These are phyloP conservation scores for Muntiacus muntjak DNA, from an alignment of 2,113 vertebrate species.

Conservation along the genomic window DNA sequence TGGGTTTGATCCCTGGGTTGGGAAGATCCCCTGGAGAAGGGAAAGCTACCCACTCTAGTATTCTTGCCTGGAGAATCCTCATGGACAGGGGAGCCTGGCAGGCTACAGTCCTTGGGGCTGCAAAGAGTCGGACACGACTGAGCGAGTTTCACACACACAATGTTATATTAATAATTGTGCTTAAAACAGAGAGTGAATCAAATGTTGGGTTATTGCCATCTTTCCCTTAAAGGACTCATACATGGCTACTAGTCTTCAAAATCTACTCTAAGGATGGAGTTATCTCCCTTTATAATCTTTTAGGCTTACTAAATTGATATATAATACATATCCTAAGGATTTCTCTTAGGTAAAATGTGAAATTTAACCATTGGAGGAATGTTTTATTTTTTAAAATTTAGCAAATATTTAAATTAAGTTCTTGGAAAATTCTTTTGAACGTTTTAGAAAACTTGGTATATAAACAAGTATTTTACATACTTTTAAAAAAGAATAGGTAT, in stretches of 20 bases:
- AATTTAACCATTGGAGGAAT: not conserved
- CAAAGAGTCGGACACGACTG: not conserved
- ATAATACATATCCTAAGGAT: not conserved
- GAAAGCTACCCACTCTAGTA: not conserved
- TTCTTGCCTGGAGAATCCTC: not conserved
- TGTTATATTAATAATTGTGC: not conserved
- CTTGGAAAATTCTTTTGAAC: slow-evolving; percentile 24
- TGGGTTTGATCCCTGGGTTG: not conserved
- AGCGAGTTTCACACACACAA: not conserved
- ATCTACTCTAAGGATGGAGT: not conserved
- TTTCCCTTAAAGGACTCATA: not conserved
- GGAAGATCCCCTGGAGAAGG: not conserved
- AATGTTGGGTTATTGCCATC: not conserved
- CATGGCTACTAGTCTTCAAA: not conserved
- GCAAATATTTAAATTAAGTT: not conserved
- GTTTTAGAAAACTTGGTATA: not conserved
- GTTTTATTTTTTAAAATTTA: not conserved
- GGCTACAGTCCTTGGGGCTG: not conserved
- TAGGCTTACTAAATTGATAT: slow-evolving; percentile 8
- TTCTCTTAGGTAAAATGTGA: not conserved
- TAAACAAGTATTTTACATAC: not conserved
- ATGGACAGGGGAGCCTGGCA: not conserved
- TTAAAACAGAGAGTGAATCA: not conserved
- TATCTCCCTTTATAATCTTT: not conserved
- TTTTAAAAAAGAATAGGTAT: slow-evolving; percentile 1